phyloP scores from a whole-genome alignment of 2,888 invertebrate species.

The Calliphora vomitoria region DNA sequence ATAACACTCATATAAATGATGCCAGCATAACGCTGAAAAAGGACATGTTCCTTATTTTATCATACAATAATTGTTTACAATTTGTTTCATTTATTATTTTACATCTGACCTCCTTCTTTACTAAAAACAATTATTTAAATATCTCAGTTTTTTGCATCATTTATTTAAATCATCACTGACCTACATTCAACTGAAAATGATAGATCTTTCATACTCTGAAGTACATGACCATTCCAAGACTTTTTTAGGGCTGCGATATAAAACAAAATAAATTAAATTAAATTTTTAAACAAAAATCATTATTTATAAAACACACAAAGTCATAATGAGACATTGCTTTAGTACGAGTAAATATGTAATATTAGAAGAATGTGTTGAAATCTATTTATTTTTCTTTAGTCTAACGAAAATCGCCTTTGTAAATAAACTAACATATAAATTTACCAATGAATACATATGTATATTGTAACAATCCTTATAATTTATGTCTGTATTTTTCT shows the following conservation, averaged over 20 bases:
- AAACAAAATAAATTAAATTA: not conserved
- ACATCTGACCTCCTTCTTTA: no score
- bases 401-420: not conserved
- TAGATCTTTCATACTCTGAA: not conserved
- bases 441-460: not conserved
- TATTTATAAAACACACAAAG: not conserved
- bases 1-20: no score
- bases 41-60: no score
- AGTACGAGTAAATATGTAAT: not conserved
- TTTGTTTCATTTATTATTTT: no score
- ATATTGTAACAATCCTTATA: not conserved
- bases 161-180: constrained; percentile 44
- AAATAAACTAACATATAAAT: not conserved
- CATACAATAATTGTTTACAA: no score
- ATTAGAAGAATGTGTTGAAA: not conserved
- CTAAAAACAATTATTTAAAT: constrained; percentile 6
- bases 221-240: no score
- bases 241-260: not conserved
- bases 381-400: not conserved
- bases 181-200: constrained; percentile 22
- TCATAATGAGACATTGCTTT: not conserved
- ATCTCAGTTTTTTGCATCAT: constrained; percentile 19
- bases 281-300: constrained; percentile 4
- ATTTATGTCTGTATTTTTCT: constrained; percentile 1
- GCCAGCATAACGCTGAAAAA: no score